These are phyloP conservation scores for Aromia moschata DNA, from an alignment of 2,888 invertebrate genomes.

Conservation along the genomic window DNA sequence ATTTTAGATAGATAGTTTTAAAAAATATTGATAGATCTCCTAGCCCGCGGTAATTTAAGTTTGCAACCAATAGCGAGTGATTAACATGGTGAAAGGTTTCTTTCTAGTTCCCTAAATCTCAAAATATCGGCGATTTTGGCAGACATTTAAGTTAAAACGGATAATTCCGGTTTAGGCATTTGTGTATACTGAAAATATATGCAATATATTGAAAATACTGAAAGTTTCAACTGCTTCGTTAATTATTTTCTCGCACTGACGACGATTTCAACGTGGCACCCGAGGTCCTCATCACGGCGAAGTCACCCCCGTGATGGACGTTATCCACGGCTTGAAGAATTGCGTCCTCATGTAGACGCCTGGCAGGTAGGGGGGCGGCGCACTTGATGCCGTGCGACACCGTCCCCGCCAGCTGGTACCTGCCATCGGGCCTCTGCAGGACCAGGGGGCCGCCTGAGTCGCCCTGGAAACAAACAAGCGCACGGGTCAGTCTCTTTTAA, in stretches of 20 bases:
- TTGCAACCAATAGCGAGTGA: too few species aligned
- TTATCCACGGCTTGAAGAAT: slow-evolving; percentile 91
- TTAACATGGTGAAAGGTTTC: too few species aligned
- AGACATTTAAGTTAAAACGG: not conserved
- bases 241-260: too few species aligned
- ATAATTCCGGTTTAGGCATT: not conserved
- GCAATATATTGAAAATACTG: not conserved
- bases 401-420: slow-evolving; percentile 89
- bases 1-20: too few species aligned
- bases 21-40: too few species aligned
- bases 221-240: not conserved
- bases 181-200: not conserved
- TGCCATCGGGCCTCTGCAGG: slow-evolving; percentile 82
- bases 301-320: slow-evolving; percentile 80
- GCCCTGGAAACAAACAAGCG: slow-evolving; percentile 69
- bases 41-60: too few species aligned
- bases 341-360: slow-evolving; percentile 95
- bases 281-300: slow-evolving; percentile 24
- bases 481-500: not conserved
- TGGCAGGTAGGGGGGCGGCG: slow-evolving; percentile 88
- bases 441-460: slow-evolving; percentile 93
- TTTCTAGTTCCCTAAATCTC: too few species aligned
- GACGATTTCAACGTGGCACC: not conserved
- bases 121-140: too few species aligned
- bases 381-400: slow-evolving; percentile 96